Percentiles rank a stretch among this genome's conserved stretches.
Evolutionary conservation across 2,113 vertebrate genomes (phyloP).

Genomic region (Leptobrachium leishanense): DNA sequence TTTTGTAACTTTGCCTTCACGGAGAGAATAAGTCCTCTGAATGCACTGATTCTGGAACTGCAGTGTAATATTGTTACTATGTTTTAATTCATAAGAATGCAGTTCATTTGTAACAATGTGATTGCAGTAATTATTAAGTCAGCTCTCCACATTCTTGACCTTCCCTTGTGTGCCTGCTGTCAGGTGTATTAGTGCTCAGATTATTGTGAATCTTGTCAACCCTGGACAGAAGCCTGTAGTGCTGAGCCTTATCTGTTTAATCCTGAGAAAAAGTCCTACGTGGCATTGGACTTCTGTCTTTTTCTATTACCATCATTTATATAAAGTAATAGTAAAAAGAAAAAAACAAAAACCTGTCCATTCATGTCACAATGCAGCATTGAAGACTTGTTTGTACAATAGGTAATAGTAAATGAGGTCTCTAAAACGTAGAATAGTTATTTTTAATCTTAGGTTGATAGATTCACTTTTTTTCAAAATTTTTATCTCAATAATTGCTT

Average conservation of each 20-base stretch:
- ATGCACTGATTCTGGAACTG: too few relatives aligned
- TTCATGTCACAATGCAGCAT: not conserved
- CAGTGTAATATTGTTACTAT: too few relatives aligned
- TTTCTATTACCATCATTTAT: conserved; percentile 11
- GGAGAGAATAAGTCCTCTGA: too few relatives aligned
- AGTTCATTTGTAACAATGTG: too few relatives aligned
- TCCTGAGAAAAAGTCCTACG: conserved; percentile 45
- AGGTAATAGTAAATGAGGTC: not conserved
- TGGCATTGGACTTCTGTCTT: conserved; percentile 4
- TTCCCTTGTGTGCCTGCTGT: conserved; percentile 51
- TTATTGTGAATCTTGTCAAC: conserved; percentile 60
- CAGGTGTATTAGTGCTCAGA: conserved; percentile 54
- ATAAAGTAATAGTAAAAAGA: not conserved
- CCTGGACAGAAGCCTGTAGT: conserved; percentile 54
- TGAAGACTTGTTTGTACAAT: not conserved
- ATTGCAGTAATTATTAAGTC: not conserved
- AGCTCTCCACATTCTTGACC: conserved; percentile 48
- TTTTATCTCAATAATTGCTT: too few relatives aligned
- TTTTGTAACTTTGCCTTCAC: too few relatives aligned
- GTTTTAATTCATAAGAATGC: too few relatives aligned
- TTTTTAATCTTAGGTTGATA: too few relatives aligned
- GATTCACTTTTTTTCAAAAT: too few relatives aligned
- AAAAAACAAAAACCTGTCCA: not conserved
- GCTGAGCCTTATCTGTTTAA: conserved; percentile 61
- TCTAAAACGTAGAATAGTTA: not conserved